phyloP scores from a whole-genome alignment of 2,113 vertebrate species.

The Chaenocephalus aceratus region DNA sequence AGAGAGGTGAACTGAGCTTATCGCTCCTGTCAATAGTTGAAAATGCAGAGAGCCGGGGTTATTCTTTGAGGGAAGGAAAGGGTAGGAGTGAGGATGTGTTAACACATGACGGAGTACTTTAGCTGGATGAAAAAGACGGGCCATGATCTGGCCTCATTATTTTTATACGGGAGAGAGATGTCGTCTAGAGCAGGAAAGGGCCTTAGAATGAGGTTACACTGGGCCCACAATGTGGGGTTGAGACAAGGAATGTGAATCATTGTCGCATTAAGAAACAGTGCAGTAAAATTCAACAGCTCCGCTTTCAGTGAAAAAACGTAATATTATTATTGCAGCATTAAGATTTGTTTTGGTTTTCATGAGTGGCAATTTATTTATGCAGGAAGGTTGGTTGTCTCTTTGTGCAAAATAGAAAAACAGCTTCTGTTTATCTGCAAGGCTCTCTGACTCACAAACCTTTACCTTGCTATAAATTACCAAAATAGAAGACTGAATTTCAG shows the following conservation, averaged over 20 bases:
- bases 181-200: constrained; percentile 52
- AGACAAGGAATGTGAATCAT: constrained; percentile 59
- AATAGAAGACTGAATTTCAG: constrained; percentile 34
- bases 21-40: constrained; percentile 39
- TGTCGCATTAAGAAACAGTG: constrained; percentile 37
- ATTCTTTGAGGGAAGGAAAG: constrained; percentile 57
- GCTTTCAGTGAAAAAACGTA: constrained; percentile 44
- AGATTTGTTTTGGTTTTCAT: constrained; percentile 33
- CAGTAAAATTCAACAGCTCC: constrained; percentile 46
- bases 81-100: constrained; percentile 66
- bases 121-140: constrained; percentile 65
- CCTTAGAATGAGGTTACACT: constrained; percentile 75
- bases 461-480: constrained; percentile 55
- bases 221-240: constrained; percentile 47
- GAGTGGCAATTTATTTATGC: constrained; percentile 60
- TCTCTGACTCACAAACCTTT: constrained; percentile 62
- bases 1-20: constrained; percentile 59
- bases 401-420: constrained; percentile 53
- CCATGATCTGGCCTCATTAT: constrained; percentile 73
- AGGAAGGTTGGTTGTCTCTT: constrained; percentile 27
- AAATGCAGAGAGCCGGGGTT: constrained; percentile 44
- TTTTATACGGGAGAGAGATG: constrained; percentile 70
- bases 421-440: constrained; percentile 58
- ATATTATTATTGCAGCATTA: constrained; percentile 44
- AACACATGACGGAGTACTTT: constrained; percentile 73